Evolutionary conservation across 2,888 invertebrate species (phyloP), one percentile per base, ranked within the genome.

Genomic region (Alloplasta piceator): DNA sequence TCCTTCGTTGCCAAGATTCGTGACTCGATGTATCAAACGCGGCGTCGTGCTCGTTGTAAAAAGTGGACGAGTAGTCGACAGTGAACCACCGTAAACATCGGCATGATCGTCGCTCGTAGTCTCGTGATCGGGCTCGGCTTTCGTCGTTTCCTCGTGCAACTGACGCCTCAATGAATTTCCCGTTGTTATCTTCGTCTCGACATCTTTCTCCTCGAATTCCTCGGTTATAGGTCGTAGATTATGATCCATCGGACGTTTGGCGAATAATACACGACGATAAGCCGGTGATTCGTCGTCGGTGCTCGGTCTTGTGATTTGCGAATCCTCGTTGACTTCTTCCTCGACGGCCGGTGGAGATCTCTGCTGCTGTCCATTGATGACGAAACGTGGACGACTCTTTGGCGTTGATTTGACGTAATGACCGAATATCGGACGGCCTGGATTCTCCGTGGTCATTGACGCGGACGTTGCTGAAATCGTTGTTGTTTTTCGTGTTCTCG

Each of bases 41-140:
- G 95, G 93, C 36, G 95, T 92, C 6, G 93, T 94, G 0, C 95
- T 94, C 0, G 95, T 96, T 0, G 95, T 95, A 85, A 96, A 96
- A 12, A 96, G 90, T 0, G 95, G 96, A 43, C 96, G 92, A 5
- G 95, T 94, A 38, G 95, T 94, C 0, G 95, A 95, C 10, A 95
- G 91, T 4, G 83, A 82, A 36, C 95, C 94, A 46, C 94, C 95
- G 83, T 96, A 96, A 0, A 96, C 95, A 86, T 96, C 96, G 1
- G 95, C 94, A 4, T 94, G 94, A 87, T 96, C 96, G 84, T 95
- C 95, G 9, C 94, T 95, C 16, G 93, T 92, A 0, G 94, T 94
- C 70, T 95, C 95, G 84, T 94, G 94, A 79, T 91, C 94, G 0
- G 86, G 84, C 80, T 94, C 93, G 0, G 93, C 92, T 60, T 92